Evolutionary conservation across 2,888 invertebrate species (phyloP).

Genomic region (Dolomedes plantarius): DNA sequence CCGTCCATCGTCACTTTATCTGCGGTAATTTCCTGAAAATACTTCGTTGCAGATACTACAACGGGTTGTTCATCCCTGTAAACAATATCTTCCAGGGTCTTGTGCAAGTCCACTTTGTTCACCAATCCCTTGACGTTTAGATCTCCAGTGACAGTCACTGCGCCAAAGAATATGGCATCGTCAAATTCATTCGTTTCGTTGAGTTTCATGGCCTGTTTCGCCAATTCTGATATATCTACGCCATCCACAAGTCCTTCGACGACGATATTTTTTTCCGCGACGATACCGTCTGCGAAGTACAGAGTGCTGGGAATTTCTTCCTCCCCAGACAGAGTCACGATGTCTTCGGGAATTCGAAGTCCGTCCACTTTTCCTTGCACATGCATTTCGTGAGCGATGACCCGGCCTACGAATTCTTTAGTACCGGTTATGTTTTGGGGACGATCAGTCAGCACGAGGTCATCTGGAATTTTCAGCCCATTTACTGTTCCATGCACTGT

Average conservation of each 20-base stretch:
- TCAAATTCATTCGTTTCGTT: constrained; percentile 44
- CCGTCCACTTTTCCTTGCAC: constrained; percentile 57
- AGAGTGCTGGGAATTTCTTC: constrained; percentile 42
- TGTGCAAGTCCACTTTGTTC: constrained; percentile 44
- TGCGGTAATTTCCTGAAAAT: constrained; percentile 38
- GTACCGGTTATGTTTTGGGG: constrained; percentile 21
- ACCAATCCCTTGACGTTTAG: constrained; percentile 34
- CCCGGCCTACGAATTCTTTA: constrained; percentile 45
- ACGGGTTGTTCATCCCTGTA: constrained; percentile 38
- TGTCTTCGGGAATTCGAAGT: constrained; percentile 56
- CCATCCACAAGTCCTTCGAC: constrained; percentile 60
- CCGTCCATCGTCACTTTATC: constrained; percentile 13
- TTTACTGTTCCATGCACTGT: constrained; percentile 39
- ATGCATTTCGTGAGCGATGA: constrained; percentile 26
- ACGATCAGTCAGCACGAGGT: constrained; percentile 45
- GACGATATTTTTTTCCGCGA: constrained; percentile 35
- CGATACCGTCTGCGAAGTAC: constrained; percentile 51
- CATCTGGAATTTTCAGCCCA: constrained; percentile 58
- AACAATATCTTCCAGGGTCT: constrained; percentile 42
- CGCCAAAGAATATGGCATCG: constrained; percentile 52
- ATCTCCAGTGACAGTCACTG: constrained; percentile 41
- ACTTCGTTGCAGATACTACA: constrained; percentile 52
- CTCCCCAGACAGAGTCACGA: constrained; percentile 54
- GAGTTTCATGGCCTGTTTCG: constrained; percentile 41
- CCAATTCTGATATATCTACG: constrained; percentile 54